A percentile compares a stretch with the other conserved stretches of the same genome.
Evolutionary conservation across 2,113 vertebrate species (phyloP).

Genomic region (Seriola rivoliana): DNA sequence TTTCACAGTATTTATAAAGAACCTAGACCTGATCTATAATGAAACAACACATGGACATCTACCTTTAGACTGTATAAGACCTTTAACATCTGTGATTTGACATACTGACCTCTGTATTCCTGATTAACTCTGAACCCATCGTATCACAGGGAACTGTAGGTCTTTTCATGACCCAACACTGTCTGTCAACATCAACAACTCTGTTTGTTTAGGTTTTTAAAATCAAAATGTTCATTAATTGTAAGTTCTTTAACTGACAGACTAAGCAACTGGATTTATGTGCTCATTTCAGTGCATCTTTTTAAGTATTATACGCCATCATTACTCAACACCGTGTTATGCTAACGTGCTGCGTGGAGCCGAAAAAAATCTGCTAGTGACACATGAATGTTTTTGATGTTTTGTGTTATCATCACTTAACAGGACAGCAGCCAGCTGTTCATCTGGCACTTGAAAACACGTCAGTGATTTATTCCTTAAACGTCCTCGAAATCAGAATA

Average conservation of each 20-base stretch:
- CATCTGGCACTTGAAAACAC: not conserved
- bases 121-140: too few relatives aligned
- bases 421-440: slow-evolving; percentile 1
- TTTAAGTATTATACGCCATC: not conserved
- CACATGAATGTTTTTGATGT: not conserved
- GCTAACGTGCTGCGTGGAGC: not conserved
- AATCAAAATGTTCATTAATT: not conserved
- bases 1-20: too few relatives aligned
- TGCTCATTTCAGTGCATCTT: not conserved
- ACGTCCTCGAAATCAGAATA: not conserved
- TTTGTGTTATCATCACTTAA: not conserved
- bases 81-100: too few relatives aligned
- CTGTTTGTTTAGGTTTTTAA: not conserved
- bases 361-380: not conserved
- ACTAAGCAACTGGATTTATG: too few relatives aligned
- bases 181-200: too few relatives aligned
- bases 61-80: too few relatives aligned
- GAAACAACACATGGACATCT: too few relatives aligned
- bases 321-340: not conserved
- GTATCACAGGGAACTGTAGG: too few relatives aligned
- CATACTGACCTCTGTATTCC: too few relatives aligned
- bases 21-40: too few relatives aligned
- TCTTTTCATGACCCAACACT: too few relatives aligned
- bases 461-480: not conserved
- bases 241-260: not conserved